phyloP scores from a whole-genome alignment of 92 coral and sea anemone genomes.

The Umimayanthus chanpuru region DNA sequence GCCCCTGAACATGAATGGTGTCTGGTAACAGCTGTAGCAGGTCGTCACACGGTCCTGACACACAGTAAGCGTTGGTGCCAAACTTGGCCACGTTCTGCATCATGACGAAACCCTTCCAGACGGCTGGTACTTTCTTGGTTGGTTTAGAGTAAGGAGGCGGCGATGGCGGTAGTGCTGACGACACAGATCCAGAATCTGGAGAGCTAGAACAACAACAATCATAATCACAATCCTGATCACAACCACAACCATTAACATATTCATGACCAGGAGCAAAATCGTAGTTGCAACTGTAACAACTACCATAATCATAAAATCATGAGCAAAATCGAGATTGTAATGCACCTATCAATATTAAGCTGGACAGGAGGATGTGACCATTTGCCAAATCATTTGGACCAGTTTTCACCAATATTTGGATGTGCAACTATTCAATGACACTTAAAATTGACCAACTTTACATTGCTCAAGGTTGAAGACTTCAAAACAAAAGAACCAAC shows the following conservation, averaged over 20 bases:
- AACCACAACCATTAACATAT: no score
- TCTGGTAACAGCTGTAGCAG: constrained; percentile 90
- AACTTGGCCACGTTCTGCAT: constrained; percentile 96
- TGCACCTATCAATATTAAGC: neutral
- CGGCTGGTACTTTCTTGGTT: constrained; percentile 71
- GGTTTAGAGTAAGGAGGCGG: constrained; percentile 68
- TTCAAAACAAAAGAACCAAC: no score
- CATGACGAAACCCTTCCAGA: constrained; percentile 99
- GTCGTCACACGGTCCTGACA: constrained; percentile 93
- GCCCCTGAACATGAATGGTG: constrained; percentile 92
- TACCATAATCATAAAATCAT: no score
- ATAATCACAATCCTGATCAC: neutral
- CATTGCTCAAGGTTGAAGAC: no score
- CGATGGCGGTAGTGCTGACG: constrained; percentile 58
- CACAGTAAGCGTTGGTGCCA: constrained; percentile 89
- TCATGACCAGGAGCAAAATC: no score
- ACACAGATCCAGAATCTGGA: constrained; percentile 77
- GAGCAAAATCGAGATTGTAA: no score
- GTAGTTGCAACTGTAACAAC: neutral
- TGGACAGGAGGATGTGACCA: no score
- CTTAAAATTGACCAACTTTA: no score
- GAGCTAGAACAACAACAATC: constrained; percentile 59
- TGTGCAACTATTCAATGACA: no score
- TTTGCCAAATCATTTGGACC: no score
- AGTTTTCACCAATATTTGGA: no score